Conservation (phyloP, 2,888 invertebrate genomes). For the Bruchidius siliquastri region DNA sequence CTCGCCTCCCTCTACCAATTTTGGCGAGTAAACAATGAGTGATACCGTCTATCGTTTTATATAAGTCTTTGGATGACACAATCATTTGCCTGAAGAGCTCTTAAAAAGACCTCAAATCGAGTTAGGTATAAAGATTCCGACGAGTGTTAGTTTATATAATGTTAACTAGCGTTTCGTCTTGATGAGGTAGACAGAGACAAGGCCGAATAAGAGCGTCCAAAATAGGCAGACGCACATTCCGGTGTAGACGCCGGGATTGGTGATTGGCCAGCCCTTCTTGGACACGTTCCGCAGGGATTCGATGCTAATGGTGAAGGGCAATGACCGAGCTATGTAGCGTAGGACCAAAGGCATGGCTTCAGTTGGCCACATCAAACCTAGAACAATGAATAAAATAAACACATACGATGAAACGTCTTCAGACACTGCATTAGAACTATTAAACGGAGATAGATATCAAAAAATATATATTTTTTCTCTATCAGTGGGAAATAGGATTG, state of each 20-base stretch:
- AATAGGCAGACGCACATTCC: constrained; percentile 65
- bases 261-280: constrained; percentile 68
- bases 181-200: constrained; percentile 34
- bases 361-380: constrained; percentile 66
- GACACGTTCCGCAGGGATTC: constrained; percentile 71
- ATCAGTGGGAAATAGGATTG: too few species aligned
- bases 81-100: too few species aligned
- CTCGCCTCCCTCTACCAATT: too few species aligned
- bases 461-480: not conserved
- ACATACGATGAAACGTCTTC: too few species aligned
- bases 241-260: constrained; percentile 63
- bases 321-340: constrained; percentile 35
- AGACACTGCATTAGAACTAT: too few species aligned
- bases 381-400: constrained; percentile 19
- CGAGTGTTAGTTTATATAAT: not conserved
- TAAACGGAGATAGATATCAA: too few species aligned
- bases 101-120: too few species aligned
- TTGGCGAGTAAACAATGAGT: too few species aligned
- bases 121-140: too few species aligned
- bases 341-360: constrained; percentile 58
- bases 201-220: constrained; percentile 51
- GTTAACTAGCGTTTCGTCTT: constrained; percentile 33
- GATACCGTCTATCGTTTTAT: too few species aligned
- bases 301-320: constrained; percentile 76
- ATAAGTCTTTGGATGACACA: too few species aligned